Percentiles rank a stretch among this genome's conserved stretches.
phyloP scores from a whole-genome alignment of 2,113 vertebrate genomes.

The Theropithecus gelada region DNA sequence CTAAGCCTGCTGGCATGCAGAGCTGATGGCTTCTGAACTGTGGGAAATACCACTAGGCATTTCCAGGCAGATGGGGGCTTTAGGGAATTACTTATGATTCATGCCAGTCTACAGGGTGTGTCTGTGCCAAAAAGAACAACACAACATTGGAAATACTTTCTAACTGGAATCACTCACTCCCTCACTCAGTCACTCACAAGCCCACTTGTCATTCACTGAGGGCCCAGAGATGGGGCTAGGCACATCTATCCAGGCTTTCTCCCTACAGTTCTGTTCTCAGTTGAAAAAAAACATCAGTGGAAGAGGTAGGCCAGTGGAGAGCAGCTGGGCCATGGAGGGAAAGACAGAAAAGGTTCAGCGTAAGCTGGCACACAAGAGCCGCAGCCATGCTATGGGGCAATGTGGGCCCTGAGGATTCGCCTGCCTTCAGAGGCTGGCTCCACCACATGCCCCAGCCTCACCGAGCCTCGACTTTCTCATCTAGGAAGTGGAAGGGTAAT shows the following conservation, averaged over 20 bases:
- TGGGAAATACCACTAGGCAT: slow-evolving; percentile 50
- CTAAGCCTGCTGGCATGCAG: slow-evolving; percentile 20
- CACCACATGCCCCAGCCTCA: fast-evolving
- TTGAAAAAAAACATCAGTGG: background rate
- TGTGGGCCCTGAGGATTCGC: background rate
- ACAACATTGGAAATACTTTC: slow-evolving; percentile 46
- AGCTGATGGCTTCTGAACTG: slow-evolving; percentile 21
- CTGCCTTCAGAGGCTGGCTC: background rate
- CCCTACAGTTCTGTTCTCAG: background rate
- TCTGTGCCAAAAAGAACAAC: slow-evolving; percentile 49
- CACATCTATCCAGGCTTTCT: background rate
- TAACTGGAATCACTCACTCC: background rate
- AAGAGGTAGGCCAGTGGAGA: background rate
- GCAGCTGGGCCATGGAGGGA: background rate
- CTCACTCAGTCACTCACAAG: background rate
- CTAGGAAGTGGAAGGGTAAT: background rate
- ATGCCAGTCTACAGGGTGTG: slow-evolving; percentile 50
- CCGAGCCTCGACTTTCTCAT: background rate
- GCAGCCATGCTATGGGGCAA: background rate
- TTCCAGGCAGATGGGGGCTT: slow-evolving; percentile 66
- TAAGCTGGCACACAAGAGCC: background rate
- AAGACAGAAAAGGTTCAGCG: background rate
- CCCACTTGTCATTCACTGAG: background rate
- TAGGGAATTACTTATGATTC: slow-evolving; percentile 67
- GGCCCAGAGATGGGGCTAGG: background rate